Evolutionary conservation across 2,113 vertebrate genomes (phyloP).

Genomic region (Gallinago undulata): DNA sequence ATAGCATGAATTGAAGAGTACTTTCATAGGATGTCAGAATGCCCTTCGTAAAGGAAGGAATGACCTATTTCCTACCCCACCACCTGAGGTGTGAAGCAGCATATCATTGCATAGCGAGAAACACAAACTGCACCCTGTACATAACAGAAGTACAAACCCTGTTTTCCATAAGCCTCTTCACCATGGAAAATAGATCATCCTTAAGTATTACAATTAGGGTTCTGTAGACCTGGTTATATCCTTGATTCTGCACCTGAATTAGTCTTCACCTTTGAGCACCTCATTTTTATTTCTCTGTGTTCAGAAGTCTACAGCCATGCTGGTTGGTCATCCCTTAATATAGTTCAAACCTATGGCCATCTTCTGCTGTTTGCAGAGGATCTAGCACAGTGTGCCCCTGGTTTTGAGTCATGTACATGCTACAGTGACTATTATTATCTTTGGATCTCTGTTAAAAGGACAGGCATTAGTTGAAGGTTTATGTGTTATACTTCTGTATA

Average conservation of each 20-base stretch:
- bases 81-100: not conserved
- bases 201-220: not conserved
- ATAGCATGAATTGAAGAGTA: not conserved
- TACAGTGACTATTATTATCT: not conserved
- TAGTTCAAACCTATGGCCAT: not conserved
- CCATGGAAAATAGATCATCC: not conserved
- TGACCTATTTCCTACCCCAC: not conserved
- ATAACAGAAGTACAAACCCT: not conserved
- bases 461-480: not conserved
- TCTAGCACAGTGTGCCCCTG: not conserved
- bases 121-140: not conserved
- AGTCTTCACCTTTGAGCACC: not conserved
- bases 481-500: not conserved
- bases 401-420: rapidly evolving
- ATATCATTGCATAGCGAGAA: not conserved
- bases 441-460: not conserved
- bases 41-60: not conserved
- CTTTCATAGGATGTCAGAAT: not conserved
- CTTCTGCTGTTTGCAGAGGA: not conserved
- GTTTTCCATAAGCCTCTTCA: not conserved
- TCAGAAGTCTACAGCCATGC: not conserved
- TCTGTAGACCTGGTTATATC: not conserved
- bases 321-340: not conserved
- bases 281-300: not conserved
- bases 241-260: not conserved